phyloP scores from a whole-genome alignment of 2,797 vertebrate species.

The Lerista edwardsae region DNA sequence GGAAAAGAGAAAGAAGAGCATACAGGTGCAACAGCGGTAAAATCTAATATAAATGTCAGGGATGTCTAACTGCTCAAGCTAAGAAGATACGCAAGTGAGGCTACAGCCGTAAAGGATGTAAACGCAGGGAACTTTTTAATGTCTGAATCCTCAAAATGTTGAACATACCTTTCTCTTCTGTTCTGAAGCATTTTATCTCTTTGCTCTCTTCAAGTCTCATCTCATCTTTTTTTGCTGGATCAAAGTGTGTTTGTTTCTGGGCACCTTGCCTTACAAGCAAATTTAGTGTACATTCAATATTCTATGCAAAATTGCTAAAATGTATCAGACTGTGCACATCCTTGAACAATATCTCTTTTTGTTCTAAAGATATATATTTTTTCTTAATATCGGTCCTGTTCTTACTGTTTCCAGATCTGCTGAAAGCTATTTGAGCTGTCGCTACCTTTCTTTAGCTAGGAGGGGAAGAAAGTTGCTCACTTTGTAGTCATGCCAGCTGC shows the following conservation, averaged over 20 bases:
- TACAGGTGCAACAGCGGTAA: too few relatives aligned
- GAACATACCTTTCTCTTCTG: not conserved
- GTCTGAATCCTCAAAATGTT: too few relatives aligned
- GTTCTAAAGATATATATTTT: not conserved
- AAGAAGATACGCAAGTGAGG: too few relatives aligned
- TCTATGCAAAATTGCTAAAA: not conserved
- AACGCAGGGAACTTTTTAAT: too few relatives aligned
- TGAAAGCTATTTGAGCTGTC: not conserved
- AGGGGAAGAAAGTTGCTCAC: not conserved
- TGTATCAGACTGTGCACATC: not conserved
- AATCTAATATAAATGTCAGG: too few relatives aligned
- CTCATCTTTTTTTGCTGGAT: not conserved
- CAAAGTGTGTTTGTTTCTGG: not conserved
- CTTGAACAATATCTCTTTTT: not conserved
- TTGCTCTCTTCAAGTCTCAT: not conserved
- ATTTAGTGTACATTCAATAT: not conserved
- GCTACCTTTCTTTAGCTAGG: not conserved
- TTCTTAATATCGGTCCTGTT: not conserved
- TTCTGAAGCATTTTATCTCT: not conserved
- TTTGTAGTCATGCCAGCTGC: not conserved
- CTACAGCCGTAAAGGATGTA: too few relatives aligned
- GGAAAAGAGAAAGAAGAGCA: too few relatives aligned
- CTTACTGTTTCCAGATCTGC: not conserved
- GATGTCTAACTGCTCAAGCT: too few relatives aligned
- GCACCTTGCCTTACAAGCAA: not conserved